Evolutionary conservation across 2,888 invertebrate genomes (phyloP), one percentile per base, ranked within the genome.

Genomic region (Aporophyla lueneburgensis): DNA sequence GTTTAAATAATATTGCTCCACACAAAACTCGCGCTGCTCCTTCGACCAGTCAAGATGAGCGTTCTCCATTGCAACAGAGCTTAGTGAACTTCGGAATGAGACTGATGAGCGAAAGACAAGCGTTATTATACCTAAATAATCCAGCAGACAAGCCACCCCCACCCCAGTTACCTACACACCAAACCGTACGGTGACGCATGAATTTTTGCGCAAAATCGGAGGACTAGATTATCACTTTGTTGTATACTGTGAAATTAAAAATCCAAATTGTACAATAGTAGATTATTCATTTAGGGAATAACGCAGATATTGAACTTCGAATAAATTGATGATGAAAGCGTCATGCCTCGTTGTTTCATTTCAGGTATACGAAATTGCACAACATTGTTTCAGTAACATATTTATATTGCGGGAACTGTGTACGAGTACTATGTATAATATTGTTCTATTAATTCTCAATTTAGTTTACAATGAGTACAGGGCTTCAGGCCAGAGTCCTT

Each of bases 1-100:
- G 16, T 43, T 59, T 51, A 75, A 27, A 59, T 75, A 74, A 59
- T 59, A 74, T 59, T 51, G 75, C n/a, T 75, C 27, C n/a, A 51
- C 58, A 51, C 74, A 74, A 43, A 74, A 74, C 9, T 51, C 9
- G 24, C 49, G 58, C 40, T 75, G 75, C 1, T 51, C 59, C 9
- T 40, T 74, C 16, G 75, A 51, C 21, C 24, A 74, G 53, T n/a
- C 19, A 49, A 5, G 9, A 24, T 19, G 33, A 14, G 24, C 5
- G 12, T 19, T n/a, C 14, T 56, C 46, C 74, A 74, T 76, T 2
- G 14, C 5, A n/a, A n/a, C 54, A 9, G 49, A 2, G 2, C 40
- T 40, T 27, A 7, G 12, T 40, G 40, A 49, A 27, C 54, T 68
- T 40, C 19, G 33, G 2, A 78, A 68, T 53, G 53, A 53, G 16